Evolutionary conservation across 53 echinoderm and acorn worm species (phyloP).

Genomic region (Patiria pectinifera): DNA sequence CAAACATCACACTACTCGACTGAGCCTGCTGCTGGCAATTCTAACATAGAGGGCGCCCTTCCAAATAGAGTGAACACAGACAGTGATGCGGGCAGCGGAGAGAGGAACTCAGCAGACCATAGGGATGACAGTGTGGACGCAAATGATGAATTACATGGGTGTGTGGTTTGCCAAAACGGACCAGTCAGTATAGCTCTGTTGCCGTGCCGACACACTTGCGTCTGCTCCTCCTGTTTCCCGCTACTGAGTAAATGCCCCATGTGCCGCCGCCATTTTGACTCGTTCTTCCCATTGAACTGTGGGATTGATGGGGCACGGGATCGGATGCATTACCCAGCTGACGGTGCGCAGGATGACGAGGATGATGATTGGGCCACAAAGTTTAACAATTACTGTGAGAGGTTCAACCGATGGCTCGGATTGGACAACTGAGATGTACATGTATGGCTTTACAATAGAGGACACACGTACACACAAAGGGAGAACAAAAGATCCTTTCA

Average conservation of each 20-base stretch:
- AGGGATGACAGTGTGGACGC: not conserved
- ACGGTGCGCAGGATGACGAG: not conserved
- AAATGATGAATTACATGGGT: constrained; percentile 41
- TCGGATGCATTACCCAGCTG: not conserved
- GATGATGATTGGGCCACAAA: constrained; percentile 58
- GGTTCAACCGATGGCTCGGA: constrained; percentile 68
- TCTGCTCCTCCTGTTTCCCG: constrained; percentile 79
- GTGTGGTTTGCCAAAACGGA: constrained; percentile 89
- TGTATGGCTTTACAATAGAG: too few relatives aligned
- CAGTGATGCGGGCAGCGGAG: not conserved
- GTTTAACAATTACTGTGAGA: constrained; percentile 48
- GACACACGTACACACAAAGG: too few relatives aligned
- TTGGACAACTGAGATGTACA: constrained; percentile 21
- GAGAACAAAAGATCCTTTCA: too few relatives aligned
- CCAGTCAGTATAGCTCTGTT: constrained; percentile 78
- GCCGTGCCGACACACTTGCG: constrained; percentile 90
- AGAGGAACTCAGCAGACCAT: not conserved
- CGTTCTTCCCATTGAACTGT: constrained; percentile 67
- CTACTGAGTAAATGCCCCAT: constrained; percentile 87
- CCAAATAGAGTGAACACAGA: not conserved
- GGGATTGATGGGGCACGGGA: not conserved
- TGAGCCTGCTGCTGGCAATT: not conserved
- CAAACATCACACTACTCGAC: not conserved
- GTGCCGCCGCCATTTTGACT: constrained; percentile 79
- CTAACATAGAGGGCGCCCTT: not conserved